phyloP scores from a whole-genome alignment of 2,113 vertebrate species.

The Phainopepla nitens region DNA sequence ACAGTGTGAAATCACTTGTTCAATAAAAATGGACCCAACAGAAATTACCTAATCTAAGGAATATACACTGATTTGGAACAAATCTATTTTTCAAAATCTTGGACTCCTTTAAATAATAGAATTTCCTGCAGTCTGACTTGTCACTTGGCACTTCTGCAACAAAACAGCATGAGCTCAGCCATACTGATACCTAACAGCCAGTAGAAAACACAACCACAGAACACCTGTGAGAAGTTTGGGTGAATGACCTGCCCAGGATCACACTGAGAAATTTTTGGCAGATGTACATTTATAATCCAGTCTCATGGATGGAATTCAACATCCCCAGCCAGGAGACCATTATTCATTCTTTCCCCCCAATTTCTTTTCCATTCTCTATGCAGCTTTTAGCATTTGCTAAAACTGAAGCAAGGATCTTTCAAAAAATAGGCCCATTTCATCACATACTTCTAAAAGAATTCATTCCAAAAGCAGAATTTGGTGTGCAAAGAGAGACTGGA shows the following conservation, averaged over 20 bases:
- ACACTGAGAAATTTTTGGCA: not conserved
- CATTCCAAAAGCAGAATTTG: not conserved
- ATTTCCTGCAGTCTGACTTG: not conserved
- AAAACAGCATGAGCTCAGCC: not conserved
- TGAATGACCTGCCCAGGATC: not conserved
- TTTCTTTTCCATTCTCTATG: not conserved
- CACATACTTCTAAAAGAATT: not conserved
- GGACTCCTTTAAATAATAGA: not conserved
- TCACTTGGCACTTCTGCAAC: not conserved
- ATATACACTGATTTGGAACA: not conserved
- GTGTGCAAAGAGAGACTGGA: not conserved
- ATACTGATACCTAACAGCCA: not conserved
- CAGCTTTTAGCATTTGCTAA: not conserved
- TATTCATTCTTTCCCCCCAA: not conserved
- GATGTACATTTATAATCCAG: not conserved
- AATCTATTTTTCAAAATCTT: not conserved
- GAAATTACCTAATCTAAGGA: not conserved
- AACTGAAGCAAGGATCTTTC: not conserved
- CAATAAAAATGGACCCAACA: not conserved
- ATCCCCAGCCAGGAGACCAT: not conserved
- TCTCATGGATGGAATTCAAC: not conserved
- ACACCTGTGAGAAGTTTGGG: not conserved
- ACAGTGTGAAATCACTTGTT: not conserved
- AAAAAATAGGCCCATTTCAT: not conserved
- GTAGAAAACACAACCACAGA: not conserved